Conservation (phyloP, 2,888 invertebrate genomes). For the Leptura quadrifasciata region DNA sequence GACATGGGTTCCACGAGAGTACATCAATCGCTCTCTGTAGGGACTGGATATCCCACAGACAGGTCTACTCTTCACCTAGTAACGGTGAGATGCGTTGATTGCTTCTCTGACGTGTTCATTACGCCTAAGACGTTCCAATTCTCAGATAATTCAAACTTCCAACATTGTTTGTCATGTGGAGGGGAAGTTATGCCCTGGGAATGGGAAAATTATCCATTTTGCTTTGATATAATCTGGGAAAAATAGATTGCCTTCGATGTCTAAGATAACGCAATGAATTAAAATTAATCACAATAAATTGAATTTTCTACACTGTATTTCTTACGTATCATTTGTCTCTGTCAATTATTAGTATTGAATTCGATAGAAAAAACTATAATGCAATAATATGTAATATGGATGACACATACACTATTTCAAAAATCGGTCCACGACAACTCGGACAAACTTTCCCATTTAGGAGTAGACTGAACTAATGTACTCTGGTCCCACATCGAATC, state of each 20-base stretch:
- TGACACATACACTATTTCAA: no score
- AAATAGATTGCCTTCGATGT: neutral
- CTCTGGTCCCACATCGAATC: no score
- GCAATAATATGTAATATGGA: no score
- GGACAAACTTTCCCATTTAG: no score
- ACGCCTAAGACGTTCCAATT: slow-evolving; percentile 64
- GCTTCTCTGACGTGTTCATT: slow-evolving; percentile 67
- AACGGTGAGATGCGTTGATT: slow-evolving; percentile 66
- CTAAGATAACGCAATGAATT: no score
- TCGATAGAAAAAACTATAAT: no score
- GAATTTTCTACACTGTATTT: no score
- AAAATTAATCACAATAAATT: no score
- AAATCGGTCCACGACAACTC: no score
- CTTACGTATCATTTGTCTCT: no score
- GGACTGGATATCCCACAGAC: slow-evolving; percentile 52
- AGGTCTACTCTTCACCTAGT: slow-evolving; percentile 59
- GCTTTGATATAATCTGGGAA: slow-evolving; percentile 19
- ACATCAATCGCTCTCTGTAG: slow-evolving; percentile 57
- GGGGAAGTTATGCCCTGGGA: slow-evolving; percentile 33
- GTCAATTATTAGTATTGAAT: no score
- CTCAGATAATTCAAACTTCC: slow-evolving; percentile 62
- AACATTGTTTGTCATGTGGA: slow-evolving; percentile 57
- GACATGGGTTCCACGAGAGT: slow-evolving; percentile 57
- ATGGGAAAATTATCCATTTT: slow-evolving; percentile 21
- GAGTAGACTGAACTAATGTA: no score